These are phyloP conservation scores for Chionis minor DNA, from an alignment of 2,113 vertebrate genomes.

Conservation along the genomic window DNA sequence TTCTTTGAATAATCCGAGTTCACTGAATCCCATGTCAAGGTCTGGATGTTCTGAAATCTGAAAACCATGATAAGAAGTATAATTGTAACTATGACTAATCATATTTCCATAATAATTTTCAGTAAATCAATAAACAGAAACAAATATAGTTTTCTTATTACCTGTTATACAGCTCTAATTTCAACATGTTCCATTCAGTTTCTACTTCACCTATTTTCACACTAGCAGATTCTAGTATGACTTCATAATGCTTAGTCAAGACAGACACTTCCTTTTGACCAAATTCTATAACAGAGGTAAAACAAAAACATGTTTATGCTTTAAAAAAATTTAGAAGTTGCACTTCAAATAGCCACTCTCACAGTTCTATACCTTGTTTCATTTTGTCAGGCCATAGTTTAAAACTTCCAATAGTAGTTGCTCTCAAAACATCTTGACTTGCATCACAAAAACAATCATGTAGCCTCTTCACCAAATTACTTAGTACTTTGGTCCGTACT, in stretches of 20 bases:
- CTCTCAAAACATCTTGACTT: slow-evolving; percentile 62
- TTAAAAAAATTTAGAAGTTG: not conserved
- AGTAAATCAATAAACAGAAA: not conserved
- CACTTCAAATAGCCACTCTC: not conserved
- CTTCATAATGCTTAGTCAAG: slow-evolving; percentile 56
- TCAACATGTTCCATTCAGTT: slow-evolving; percentile 69
- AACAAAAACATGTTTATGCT: not conserved
- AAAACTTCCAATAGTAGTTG: slow-evolving; percentile 67
- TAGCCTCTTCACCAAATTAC: slow-evolving; percentile 51
- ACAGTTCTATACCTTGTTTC: slow-evolving; percentile 48
- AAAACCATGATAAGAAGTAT: not conserved
- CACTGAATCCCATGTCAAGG: slow-evolving; percentile 68
- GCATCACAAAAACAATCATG: slow-evolving; percentile 59
- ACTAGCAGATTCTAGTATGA: slow-evolving; percentile 56
- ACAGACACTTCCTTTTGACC: slow-evolving; percentile 65
- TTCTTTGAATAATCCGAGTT: slow-evolving; percentile 67
- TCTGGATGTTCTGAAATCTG: slow-evolving; percentile 66
- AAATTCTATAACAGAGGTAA: slow-evolving; percentile 55
- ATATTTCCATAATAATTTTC: not conserved
- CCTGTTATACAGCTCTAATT: slow-evolving; percentile 69
- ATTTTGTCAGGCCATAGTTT: slow-evolving; percentile 64
- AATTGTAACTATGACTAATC: not conserved
- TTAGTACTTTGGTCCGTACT: slow-evolving; percentile 32
- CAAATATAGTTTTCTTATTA: not conserved
- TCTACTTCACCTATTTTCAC: slow-evolving; percentile 58